Percentiles rank a stretch among this genome's conserved stretches.
Conservation (phyloP, 2,797 vertebrate genomes). For the Hylomyscus alleni region DNA sequence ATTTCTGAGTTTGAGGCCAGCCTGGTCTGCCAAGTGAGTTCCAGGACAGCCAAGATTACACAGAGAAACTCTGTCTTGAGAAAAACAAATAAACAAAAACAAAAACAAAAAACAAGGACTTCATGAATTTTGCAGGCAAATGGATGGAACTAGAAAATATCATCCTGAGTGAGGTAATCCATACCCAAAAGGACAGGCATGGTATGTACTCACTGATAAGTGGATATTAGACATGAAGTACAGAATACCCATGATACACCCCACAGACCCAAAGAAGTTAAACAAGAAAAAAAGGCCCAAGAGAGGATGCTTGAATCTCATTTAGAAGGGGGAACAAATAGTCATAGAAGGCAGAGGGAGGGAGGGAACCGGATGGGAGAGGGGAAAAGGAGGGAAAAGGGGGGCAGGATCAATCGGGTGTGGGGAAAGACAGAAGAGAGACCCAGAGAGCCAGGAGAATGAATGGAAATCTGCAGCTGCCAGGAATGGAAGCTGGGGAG, state of each 20-base stretch:
- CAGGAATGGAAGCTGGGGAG: not conserved
- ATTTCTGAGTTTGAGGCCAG: too few species aligned
- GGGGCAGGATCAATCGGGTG: not conserved
- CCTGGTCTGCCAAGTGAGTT: too few species aligned
- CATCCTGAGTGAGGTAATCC: not conserved
- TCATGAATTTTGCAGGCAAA: not conserved
- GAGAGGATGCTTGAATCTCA: not conserved
- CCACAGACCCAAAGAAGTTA: not conserved
- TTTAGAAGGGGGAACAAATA: not conserved
- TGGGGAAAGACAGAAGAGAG: not conserved
- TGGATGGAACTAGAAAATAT: not conserved
- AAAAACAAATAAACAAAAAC: too few species aligned
- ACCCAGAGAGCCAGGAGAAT: not conserved
- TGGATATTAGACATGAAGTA: not conserved
- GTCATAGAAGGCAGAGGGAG: not conserved
- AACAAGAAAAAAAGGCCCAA: not conserved
- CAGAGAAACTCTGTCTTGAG: too few species aligned
- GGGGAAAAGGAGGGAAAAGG: not conserved
- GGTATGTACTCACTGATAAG: not conserved
- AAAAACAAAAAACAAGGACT: not conserved
- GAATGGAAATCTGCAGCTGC: not conserved
- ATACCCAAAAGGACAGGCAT: not conserved
- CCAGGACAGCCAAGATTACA: too few species aligned
- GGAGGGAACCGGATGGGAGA: not conserved
- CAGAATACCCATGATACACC: not conserved